Conservation (phyloP, 1,140 invertebrate genomes). For the Heterodera carotae region DNA sequence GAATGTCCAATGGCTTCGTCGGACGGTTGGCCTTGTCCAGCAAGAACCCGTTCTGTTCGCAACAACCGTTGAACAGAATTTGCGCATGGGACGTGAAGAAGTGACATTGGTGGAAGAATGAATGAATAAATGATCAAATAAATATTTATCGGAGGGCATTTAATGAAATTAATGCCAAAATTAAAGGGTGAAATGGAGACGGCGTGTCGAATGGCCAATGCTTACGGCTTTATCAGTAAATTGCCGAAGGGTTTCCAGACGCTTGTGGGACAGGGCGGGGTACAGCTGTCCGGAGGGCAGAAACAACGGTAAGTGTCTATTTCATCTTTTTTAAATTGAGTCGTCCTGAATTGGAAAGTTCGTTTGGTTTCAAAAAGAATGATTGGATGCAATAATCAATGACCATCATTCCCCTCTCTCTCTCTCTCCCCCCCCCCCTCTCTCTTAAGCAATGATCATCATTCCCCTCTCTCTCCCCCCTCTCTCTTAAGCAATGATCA, state of each 20-base stretch:
- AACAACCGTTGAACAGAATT: conserved; percentile 78
- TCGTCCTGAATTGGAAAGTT: no score
- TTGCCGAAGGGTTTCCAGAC: conserved; percentile 52
- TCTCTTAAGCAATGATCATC: no score
- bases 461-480: no score
- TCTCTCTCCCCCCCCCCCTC: no score
- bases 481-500: no score
- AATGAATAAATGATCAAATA: neutral
- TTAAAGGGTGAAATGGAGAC: conserved; percentile 66
- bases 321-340: no score
- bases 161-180: neutral
- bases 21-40: conserved; percentile 76
- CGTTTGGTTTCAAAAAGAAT: no score
- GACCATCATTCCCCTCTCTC: no score
- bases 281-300: conserved; percentile 52
- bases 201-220: conserved; percentile 62
- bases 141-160: neutral
- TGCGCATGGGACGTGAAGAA: conserved; percentile 74
- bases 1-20: conserved; percentile 68
- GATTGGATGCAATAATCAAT: no score
- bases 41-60: conserved; percentile 79
- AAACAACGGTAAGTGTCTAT: conserved; percentile 55
- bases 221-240: conserved; percentile 52
- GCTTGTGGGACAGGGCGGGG: conserved; percentile 69
- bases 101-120: conserved; percentile 70